Percentiles rank a stretch among this genome's conserved stretches.
Evolutionary conservation across 2,113 vertebrate genomes (phyloP).

Genomic region (Ivindomyrus marchei): DNA sequence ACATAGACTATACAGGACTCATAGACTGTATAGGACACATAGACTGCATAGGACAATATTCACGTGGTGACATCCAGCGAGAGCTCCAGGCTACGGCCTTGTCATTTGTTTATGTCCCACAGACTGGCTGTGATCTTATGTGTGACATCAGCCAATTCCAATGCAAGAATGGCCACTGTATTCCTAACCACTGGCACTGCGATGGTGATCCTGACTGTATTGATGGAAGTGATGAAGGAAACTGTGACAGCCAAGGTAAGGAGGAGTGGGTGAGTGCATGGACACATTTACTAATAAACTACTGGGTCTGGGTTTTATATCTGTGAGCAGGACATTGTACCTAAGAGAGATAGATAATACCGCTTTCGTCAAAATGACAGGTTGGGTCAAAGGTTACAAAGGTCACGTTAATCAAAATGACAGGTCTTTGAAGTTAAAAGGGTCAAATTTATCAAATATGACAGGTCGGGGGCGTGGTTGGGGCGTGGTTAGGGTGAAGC

Average conservation of each 20-base stretch:
- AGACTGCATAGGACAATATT: not conserved
- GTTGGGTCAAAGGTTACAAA: no score
- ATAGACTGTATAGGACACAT: no score
- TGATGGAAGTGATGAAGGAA: slow-evolving; percentile 86
- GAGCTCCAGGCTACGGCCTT: not conserved
- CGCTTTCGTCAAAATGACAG: no score
- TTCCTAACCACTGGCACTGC: slow-evolving; percentile 88
- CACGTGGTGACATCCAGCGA: not conserved
- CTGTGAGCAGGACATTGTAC: not conserved
- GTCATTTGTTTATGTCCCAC: slow-evolving; percentile 14
- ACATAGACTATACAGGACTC: no score
- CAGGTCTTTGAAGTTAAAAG: no score
- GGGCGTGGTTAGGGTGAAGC: no score
- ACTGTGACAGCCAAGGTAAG: slow-evolving; percentile 73
- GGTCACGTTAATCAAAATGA: no score
- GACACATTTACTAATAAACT: not conserved
- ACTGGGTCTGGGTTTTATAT: not conserved
- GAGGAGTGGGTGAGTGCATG: not conserved
- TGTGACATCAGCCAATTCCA: slow-evolving; percentile 92
- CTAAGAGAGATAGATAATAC: no score
- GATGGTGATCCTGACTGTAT: slow-evolving; percentile 87
- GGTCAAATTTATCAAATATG: no score
- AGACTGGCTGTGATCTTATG: slow-evolving; percentile 84
- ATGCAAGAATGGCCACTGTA: slow-evolving; percentile 90
- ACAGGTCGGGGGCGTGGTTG: no score